Evolutionary conservation across 2,888 invertebrate species (phyloP).

Genomic region (Eretmocerus hayati): DNA sequence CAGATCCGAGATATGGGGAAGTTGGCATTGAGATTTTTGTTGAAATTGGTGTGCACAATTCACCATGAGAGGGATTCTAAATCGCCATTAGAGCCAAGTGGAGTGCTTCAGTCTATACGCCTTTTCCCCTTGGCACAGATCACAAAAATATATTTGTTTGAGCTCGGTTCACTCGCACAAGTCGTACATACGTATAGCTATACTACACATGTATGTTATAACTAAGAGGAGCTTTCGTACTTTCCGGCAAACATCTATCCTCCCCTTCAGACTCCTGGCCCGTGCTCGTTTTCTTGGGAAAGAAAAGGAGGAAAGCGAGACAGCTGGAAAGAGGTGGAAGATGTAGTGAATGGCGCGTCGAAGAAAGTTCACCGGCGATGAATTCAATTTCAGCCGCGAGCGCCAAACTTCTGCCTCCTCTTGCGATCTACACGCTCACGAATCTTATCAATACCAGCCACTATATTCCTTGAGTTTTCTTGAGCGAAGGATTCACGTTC

Average conservation of each 20-base stretch:
- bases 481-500: too few relatives aligned
- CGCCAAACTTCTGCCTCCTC: too few relatives aligned
- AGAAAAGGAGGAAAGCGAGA: too few relatives aligned
- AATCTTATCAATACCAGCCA: too few relatives aligned
- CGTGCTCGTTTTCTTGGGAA: neutral
- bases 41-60: neutral
- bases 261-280: neutral
- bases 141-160: neutral
- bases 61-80: conserved; percentile 8
- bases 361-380: conserved; percentile 9
- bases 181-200: too few relatives aligned
- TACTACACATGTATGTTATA: neutral
- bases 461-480: too few relatives aligned
- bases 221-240: neutral
- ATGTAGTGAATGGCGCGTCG: neutral
- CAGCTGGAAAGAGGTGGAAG: too few relatives aligned
- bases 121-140: neutral
- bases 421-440: too few relatives aligned
- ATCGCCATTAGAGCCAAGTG: conserved; percentile 13
- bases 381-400: conserved; percentile 17
- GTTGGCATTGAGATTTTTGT: too few relatives aligned
- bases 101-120: neutral
- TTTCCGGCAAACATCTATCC: neutral
- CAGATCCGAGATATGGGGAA: too few relatives aligned
- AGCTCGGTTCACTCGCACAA: neutral